Conservation (phyloP, 2,888 invertebrate genomes). For the Galerucella nymphaeae region DNA sequence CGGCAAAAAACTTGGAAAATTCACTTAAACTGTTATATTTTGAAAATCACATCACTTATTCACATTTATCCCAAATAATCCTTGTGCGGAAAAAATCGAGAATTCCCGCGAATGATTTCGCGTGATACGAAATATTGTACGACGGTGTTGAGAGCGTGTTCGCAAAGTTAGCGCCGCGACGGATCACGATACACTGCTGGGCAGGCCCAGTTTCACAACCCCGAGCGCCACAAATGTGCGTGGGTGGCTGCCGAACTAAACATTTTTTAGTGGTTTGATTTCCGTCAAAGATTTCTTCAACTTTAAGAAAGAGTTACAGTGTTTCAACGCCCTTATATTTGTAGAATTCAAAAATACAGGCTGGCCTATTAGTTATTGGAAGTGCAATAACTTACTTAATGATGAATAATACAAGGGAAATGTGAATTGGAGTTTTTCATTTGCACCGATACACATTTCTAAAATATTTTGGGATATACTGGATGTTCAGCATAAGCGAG, state of each 20-base stretch:
- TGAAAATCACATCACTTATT: slow-evolving; percentile 8
- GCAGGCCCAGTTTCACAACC: slow-evolving; percentile 57
- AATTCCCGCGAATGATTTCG: slow-evolving; percentile 36
- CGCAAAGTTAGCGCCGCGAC: slow-evolving; percentile 43
- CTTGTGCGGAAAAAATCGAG: neutral
- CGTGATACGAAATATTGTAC: slow-evolving; percentile 26
- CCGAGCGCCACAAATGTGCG: slow-evolving; percentile 55
- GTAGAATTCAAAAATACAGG: too few relatives aligned
- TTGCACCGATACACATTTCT: too few relatives aligned
- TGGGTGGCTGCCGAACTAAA: slow-evolving; percentile 48
- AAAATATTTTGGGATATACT: too few relatives aligned
- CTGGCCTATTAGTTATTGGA: too few relatives aligned
- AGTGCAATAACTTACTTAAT: too few relatives aligned
- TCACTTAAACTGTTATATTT: slow-evolving; percentile 6
- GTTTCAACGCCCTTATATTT: neutral
- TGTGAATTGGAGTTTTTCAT: too few relatives aligned
- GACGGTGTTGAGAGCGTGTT: slow-evolving; percentile 29
- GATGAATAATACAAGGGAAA: too few relatives aligned
- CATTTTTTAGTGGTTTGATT: neutral
- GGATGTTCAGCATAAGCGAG: too few relatives aligned
- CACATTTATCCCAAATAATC: slow-evolving; percentile 7
- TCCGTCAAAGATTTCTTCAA: slow-evolving; percentile 7
- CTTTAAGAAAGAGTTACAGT: neutral
- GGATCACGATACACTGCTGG: slow-evolving; percentile 58
- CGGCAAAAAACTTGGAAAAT: slow-evolving; percentile 9